Base-by-base conservation (phyloP, 2,797 vertebrate genomes). In the Sebastes kiyomatsui region DNA sequence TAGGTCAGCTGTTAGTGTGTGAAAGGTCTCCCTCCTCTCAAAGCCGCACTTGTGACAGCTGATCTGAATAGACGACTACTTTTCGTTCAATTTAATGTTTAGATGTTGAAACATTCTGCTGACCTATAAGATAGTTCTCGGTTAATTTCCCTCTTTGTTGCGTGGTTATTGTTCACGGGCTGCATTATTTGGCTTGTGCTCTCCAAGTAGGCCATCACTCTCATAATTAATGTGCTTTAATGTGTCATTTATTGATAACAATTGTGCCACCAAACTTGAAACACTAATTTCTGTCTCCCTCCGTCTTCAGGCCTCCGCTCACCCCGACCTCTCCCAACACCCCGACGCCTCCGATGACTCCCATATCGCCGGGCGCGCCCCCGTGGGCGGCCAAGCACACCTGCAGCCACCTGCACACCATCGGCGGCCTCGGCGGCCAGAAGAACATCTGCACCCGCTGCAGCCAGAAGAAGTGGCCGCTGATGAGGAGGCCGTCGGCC, bases 371-470 rank as follows among this genome's bases (percentile, higher is more conserved):
- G 0, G 94, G 90, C 1, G 93, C 96, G 0, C 97, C 97, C 10
- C 69, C 77, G 22, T 96, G 93, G 46, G 95, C 96, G 0, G 90
- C 95, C 64, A 98, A 97, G 75, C 98, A 99, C 87, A 93, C 85
- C 81, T 99, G 97, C 79, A 97, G 89, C 90, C 97, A 99, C 91
- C 95, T 98, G 82, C 98, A 99, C 93, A 99, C 98, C 7, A 96
- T 99, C 32, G 97, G 97, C 0, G 98, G 98, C 12, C 75, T 80
- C 0, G 90, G 94, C 0, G 97, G 97, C 69, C 78, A 88, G 5
- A 97, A 93, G 81, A 97, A 97, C 35, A 97, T 96, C 85, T 99
- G 98, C 88, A 96, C 88, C 75, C 97, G 98, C 81, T 99, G 98
- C 88, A 97, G 87, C 87, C 97, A 99, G 79, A 99, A 98, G 82